A percentile compares a stretch with the other conserved stretches of the same genome.
Conservation (phyloP, 2,113 vertebrate genomes). For the Ptychochromis oligacanthus region DNA sequence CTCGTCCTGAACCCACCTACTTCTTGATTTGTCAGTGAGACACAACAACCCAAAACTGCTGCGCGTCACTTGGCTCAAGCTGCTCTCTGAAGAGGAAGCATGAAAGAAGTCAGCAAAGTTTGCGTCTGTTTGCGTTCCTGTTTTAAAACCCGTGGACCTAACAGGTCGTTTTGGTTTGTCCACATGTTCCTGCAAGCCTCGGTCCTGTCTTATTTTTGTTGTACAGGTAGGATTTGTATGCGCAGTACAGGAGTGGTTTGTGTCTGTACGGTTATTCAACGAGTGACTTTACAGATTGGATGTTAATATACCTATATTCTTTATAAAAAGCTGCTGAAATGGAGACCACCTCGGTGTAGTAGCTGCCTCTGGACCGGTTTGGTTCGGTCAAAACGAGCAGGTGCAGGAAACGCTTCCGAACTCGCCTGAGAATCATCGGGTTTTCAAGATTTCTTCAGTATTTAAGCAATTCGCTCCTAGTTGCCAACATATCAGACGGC, state of each 20-base stretch:
- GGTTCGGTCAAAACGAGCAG: too few relatives aligned
- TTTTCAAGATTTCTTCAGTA: too few relatives aligned
- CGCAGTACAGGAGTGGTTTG: neutral
- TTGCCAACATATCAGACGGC: too few relatives aligned
- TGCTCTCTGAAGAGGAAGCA: neutral
- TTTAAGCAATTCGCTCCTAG: too few relatives aligned
- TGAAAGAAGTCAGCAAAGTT: neutral
- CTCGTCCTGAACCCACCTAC: accelerated
- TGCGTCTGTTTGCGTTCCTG: accelerated
- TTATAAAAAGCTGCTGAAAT: neutral
- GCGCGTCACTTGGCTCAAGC: accelerated
- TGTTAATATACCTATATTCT: accelerated
- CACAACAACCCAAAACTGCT: accelerated
- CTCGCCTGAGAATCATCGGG: too few relatives aligned
- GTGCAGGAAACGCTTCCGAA: too few relatives aligned
- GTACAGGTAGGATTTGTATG: neutral
- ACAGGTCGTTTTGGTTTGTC: accelerated
- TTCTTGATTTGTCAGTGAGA: neutral
- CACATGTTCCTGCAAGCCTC: accelerated
- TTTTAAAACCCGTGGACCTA: neutral
- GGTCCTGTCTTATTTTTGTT: neutral
- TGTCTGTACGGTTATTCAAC: neutral
- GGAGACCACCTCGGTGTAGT: neutral
- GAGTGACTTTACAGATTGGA: neutral
- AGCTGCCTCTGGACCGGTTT: neutral